Evolutionary conservation across 2,797 vertebrate genomes (phyloP).

Genomic region (Chromobotia macracanthus): DNA sequence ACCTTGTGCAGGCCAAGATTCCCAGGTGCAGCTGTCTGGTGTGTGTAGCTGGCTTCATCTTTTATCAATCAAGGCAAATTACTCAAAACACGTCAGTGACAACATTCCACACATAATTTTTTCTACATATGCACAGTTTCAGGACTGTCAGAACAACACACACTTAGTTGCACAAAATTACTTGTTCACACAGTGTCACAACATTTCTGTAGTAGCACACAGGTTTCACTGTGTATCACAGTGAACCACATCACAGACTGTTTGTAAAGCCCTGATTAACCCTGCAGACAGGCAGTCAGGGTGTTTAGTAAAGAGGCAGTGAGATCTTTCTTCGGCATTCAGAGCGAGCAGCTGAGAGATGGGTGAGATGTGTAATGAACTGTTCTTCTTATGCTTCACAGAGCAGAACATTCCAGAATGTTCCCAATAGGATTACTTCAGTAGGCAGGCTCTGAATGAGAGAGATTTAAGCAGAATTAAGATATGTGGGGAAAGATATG

Average conservation of each 20-base stretch:
- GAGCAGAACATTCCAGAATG: slow-evolving; percentile 22
- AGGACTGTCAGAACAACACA: slow-evolving; percentile 21
- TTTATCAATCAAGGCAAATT: slow-evolving; percentile 84
- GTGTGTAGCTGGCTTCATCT: slow-evolving; percentile 66
- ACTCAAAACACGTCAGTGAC: slow-evolving; percentile 73
- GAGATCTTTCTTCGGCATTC: slow-evolving; percentile 37
- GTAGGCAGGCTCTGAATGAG: neutral
- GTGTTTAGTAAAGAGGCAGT: slow-evolving; percentile 24
- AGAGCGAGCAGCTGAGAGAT: slow-evolving; percentile 46
- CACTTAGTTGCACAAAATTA: neutral
- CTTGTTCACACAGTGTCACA: neutral
- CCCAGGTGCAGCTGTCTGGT: slow-evolving; percentile 78
- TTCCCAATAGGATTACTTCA: slow-evolving; percentile 19
- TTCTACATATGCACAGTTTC: slow-evolving; percentile 29
- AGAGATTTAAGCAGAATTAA: neutral
- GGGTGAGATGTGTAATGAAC: slow-evolving; percentile 61
- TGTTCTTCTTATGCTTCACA: slow-evolving; percentile 55
- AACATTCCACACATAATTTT: slow-evolving; percentile 74
- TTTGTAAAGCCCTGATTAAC: slow-evolving; percentile 70
- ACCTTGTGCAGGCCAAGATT: slow-evolving; percentile 75
- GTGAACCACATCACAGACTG: slow-evolving; percentile 64
- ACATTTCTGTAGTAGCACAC: neutral
- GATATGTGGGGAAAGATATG: neutral
- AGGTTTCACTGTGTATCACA: slow-evolving; percentile 53
- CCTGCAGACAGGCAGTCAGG: slow-evolving; percentile 33